Evolutionary conservation across 2,113 vertebrate species (phyloP).

Genomic region (Calyptomena viridis): DNA sequence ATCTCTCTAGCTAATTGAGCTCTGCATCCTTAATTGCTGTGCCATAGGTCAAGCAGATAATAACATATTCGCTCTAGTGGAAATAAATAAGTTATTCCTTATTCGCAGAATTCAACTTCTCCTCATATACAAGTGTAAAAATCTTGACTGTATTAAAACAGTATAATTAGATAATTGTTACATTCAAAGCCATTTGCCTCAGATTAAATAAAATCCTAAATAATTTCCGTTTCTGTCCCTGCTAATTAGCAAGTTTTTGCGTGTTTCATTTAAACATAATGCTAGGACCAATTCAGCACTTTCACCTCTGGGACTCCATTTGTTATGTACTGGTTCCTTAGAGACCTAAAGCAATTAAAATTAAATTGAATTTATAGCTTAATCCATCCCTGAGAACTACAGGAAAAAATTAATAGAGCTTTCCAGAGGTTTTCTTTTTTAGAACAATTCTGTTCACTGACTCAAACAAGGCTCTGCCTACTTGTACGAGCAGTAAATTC

Average conservation of each 20-base stretch:
- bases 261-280: conserved; percentile 64
- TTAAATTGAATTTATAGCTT: conserved; percentile 69
- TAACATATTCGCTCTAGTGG: background rate
- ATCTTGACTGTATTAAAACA: conserved; percentile 13
- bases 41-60: conserved; percentile 60
- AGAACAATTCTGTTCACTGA: background rate
- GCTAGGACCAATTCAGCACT: background rate
- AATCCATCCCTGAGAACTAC: conserved; percentile 34
- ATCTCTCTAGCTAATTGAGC: conserved; percentile 33
- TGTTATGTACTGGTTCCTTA: conserved; percentile 45
- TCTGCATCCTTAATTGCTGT: conserved; percentile 49
- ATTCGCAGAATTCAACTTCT: background rate
- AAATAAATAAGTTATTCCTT: conserved; percentile 35
- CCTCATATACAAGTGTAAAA: background rate
- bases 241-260: conserved; percentile 60
- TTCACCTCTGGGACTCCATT: conserved; percentile 52
- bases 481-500: background rate
- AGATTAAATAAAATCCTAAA: conserved; percentile 68
- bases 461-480: background rate
- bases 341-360: conserved; percentile 72
- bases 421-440: conserved; percentile 20
- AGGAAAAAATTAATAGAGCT: conserved; percentile 26
- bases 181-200: conserved; percentile 56
- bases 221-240: conserved; percentile 55
- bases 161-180: conserved; percentile 62